A percentile compares a stretch with the other conserved stretches of the same genome.
These are phyloP conservation scores for Pyrrhura leucotis DNA, from an alignment of 2,797 vertebrate genomes.

Conservation along the genomic window DNA sequence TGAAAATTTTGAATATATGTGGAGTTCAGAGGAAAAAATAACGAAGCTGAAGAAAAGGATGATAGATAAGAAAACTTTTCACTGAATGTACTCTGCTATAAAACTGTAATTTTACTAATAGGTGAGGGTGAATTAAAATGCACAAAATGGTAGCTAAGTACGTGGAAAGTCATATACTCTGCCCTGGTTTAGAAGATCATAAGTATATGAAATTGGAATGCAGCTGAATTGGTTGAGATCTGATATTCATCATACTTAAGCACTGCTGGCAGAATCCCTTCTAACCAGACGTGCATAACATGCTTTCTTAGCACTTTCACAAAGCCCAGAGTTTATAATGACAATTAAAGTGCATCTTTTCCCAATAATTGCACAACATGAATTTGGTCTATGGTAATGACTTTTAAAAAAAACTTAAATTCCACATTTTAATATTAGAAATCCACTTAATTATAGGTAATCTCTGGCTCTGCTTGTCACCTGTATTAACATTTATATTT, in stretches of 20 bases:
- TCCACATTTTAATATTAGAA: slow-evolving; percentile 80
- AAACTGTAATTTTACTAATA: slow-evolving; percentile 71
- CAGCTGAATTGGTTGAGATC: slow-evolving; percentile 40
- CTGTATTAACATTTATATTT: slow-evolving; percentile 80
- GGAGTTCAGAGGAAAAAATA: not conserved
- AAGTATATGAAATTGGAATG: slow-evolving; percentile 49
- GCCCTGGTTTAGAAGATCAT: slow-evolving; percentile 44
- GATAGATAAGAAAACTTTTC: slow-evolving; percentile 44
- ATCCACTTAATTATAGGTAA: slow-evolving; percentile 84
- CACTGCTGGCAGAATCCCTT: slow-evolving; percentile 28
- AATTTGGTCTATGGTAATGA: slow-evolving; percentile 67
- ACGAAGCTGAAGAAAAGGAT: slow-evolving; percentile 19
- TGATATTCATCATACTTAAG: slow-evolving; percentile 58
- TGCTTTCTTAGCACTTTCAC: slow-evolving; percentile 48
- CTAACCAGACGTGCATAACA: not conserved
- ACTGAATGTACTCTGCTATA: slow-evolving; percentile 14
- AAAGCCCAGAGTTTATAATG: slow-evolving; percentile 37
- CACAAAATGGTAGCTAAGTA: slow-evolving; percentile 46
- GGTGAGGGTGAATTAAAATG: slow-evolving; percentile 35
- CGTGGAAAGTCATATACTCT: slow-evolving; percentile 4
- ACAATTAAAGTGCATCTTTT: slow-evolving; percentile 39
- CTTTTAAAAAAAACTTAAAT: slow-evolving; percentile 63
- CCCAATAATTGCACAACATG: slow-evolving; percentile 49
- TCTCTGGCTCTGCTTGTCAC: slow-evolving; percentile 75
- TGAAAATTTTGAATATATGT: no score